A percentile compares a stretch with the other conserved stretches of the same genome.
phyloP scores from a whole-genome alignment of 2,888 invertebrate species.

The Drosophila aldrichi region DNA sequence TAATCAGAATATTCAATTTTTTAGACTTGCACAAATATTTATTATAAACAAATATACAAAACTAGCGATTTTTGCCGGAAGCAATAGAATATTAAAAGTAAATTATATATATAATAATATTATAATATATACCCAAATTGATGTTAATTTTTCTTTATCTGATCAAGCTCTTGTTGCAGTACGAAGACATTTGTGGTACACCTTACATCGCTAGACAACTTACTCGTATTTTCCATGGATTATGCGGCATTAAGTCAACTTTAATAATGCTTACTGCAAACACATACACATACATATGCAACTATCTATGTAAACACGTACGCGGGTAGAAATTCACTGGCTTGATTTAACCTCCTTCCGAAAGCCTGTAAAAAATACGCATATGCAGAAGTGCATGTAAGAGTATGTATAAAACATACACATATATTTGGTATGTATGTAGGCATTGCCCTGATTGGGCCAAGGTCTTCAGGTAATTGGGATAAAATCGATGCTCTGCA shows the following conservation, averaged over 20 bases:
- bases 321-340: background rate
- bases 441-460: background rate
- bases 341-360: background rate
- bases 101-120: no score
- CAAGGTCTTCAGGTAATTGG: constrained; percentile 25
- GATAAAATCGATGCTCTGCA: constrained; percentile 32
- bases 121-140: no score
- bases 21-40: no score
- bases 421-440: background rate
- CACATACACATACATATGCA: no score
- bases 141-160: no score
- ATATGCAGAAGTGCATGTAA: background rate
- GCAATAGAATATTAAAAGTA: no score
- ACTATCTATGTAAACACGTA: background rate
- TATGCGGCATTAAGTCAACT: background rate
- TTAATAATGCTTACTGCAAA: background rate
- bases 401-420: background rate
- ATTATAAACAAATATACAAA: no score
- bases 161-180: no score
- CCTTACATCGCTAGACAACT: no score
- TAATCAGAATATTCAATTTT: no score
- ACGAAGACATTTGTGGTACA: no score
- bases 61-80: no score
- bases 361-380: constrained; percentile 4
- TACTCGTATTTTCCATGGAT: background rate